These are phyloP conservation scores for Cepaea hortensis DNA, from an alignment of 2,888 invertebrate genomes.

Conservation along the genomic window DNA sequence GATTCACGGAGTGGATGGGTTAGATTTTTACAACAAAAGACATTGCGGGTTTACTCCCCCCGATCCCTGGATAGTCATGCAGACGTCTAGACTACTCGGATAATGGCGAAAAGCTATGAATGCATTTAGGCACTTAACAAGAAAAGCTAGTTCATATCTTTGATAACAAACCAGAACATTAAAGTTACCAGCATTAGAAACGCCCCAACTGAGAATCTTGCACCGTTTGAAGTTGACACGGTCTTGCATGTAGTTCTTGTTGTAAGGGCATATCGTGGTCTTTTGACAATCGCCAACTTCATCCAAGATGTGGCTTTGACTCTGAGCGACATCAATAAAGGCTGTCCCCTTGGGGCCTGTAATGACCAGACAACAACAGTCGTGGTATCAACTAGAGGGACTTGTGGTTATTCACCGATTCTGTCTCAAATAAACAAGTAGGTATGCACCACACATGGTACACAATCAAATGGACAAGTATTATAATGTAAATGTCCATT, in stretches of 20 bases:
- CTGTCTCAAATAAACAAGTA: too few relatives aligned
- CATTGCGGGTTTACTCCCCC: neutral
- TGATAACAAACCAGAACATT: neutral
- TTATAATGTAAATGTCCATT: too few relatives aligned
- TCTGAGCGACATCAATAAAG: neutral
- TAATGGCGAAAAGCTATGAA: neutral
- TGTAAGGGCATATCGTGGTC: constrained; percentile 3
- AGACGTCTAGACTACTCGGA: neutral
- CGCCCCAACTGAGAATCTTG: constrained; percentile 27
- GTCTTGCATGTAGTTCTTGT: neutral
- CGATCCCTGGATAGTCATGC: neutral
- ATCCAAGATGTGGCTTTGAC: neutral
- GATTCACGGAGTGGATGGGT: too few relatives aligned
- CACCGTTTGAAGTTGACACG: neutral
- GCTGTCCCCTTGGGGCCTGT: constrained; percentile 2
- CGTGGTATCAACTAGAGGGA: neutral
- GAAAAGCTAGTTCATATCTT: too few relatives aligned
- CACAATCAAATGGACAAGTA: too few relatives aligned
- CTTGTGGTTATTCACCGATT: too few relatives aligned
- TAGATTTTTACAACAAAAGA: neutral
- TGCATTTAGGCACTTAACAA: neutral
- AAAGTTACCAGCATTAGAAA: neutral
- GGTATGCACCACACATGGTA: too few relatives aligned
- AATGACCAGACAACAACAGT: neutral
- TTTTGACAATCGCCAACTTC: neutral